Conservation (phyloP, 2,113 vertebrate species). For the Telmatochromis sp. region DNA sequence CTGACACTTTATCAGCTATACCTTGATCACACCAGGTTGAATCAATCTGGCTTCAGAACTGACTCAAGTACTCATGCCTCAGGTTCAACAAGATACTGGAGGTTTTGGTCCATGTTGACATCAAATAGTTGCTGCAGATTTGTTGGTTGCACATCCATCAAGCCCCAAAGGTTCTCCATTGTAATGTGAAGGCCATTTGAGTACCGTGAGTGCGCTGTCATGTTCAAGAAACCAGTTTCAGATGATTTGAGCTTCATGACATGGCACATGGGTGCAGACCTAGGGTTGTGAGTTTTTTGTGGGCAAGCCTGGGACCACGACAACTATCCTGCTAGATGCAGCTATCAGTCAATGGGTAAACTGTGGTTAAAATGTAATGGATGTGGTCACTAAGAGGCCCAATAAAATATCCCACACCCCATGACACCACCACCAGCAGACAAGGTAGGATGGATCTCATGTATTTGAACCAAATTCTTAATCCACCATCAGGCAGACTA, state of each 20-base stretch:
- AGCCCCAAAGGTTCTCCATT: background rate
- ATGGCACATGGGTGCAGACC: background rate
- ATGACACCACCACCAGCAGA: background rate
- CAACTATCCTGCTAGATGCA: background rate
- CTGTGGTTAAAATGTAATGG: background rate
- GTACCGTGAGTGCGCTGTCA: accelerated
- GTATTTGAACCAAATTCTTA: background rate
- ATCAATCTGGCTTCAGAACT: background rate
- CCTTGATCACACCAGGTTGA: background rate
- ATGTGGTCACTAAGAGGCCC: background rate
- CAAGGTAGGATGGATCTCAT: background rate
- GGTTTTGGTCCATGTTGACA: background rate
- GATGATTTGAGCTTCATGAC: background rate
- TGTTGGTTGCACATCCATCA: background rate
- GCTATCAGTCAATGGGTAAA: background rate
- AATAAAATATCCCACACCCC: background rate
- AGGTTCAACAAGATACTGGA: background rate
- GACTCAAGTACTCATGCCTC: accelerated
- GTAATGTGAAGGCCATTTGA: background rate
- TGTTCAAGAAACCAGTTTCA: background rate
- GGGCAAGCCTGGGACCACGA: background rate
- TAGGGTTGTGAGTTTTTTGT: accelerated
- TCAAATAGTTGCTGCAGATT: background rate
- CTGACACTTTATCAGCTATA: background rate
- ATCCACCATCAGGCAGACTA: background rate